Conservation (phyloP, 2,797 vertebrate genomes). For the Austrolebias charrua region DNA sequence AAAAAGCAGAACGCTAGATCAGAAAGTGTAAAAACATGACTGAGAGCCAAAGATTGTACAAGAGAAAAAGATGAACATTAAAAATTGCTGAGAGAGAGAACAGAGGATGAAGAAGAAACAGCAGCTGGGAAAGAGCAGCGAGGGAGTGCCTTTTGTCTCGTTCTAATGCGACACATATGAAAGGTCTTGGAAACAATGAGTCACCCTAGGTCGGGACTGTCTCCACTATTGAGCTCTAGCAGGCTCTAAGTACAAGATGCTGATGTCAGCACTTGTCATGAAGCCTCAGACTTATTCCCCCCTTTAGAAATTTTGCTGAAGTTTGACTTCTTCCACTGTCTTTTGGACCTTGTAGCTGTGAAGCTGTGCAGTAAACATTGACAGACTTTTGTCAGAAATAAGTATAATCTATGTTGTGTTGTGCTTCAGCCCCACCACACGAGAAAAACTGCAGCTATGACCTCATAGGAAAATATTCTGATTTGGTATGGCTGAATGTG, state of each 20-base stretch:
- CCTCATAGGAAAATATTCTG: constrained; percentile 39
- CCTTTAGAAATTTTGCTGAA: constrained; percentile 4
- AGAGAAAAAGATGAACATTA: constrained; percentile 6
- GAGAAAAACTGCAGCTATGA: constrained; percentile 23
- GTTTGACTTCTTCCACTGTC: constrained; percentile 8
- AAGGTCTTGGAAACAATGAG: constrained; percentile 71
- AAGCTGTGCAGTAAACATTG: neutral
- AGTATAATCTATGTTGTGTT: neutral
- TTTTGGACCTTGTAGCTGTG: constrained; percentile 1
- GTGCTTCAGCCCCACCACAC: no score
- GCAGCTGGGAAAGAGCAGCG: constrained; percentile 19
- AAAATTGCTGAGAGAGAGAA: constrained; percentile 18
- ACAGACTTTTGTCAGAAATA: neutral
- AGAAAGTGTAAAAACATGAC: constrained; percentile 7
- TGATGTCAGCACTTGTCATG: constrained; percentile 40
- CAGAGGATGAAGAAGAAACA: constrained; percentile 27
- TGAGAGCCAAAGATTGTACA: constrained; percentile 6
- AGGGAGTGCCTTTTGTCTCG: constrained; percentile 57
- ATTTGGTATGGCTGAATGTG: constrained; percentile 23
- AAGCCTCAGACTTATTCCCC: constrained; percentile 18
- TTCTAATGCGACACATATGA: constrained; percentile 70
- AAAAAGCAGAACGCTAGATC: neutral
- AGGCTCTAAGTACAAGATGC: constrained; percentile 42
- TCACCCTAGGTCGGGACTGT: constrained; percentile 55
- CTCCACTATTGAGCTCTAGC: constrained; percentile 50